Evolutionary conservation across 2,113 vertebrate genomes (phyloP), one percentile per base, ranked within the genome.

Genomic region (Oreochromis aureus): DNA sequence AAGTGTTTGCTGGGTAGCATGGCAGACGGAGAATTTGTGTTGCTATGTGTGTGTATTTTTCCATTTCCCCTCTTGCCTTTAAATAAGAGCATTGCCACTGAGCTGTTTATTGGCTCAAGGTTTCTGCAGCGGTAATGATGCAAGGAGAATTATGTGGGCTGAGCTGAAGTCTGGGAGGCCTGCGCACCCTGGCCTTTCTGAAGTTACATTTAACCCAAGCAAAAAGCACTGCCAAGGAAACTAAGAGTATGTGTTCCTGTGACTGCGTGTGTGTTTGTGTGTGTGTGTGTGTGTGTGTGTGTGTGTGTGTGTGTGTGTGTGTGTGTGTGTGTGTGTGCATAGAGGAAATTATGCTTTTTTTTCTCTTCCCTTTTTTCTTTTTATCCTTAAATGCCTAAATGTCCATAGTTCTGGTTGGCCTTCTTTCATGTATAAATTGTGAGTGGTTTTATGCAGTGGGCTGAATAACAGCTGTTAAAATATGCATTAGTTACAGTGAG

Each of bases 41-140:
- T 19, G n/a, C 79, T 78, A 5, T 22, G 82, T 32, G 53, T 54
- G 80, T 46, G 8, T 90, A 34, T 89, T 90, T 96, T 95, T 95
- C 88, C 86, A 90, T 91, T 86, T 92, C 86, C 84, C 82, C 44
- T 81, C 82, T 84, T 93, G 84, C 86, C 78, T 91, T 95, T 93
- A 94, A 93, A 94, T 92, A 92, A 91, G 92, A 94, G 91, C 90
- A 83, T 90, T 89, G 86, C 92, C 81, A 87, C 82, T 80, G 91
- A 93, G 93, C 90, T 96, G 95, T 96, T 96, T 96, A 93, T 96
- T 96, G 94, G 94, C 91, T 91, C 92, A 94, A 93, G 90, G 95
- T 92, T 94, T 93, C 94, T 95, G 93, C 91, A 94, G 90, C 7
- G 89, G 94, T 96, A 96, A 96, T 96, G 96, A 96, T 95, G 95